phyloP scores from a whole-genome alignment of 2,888 invertebrate species.

The Lepidocyrtinus sp. region DNA sequence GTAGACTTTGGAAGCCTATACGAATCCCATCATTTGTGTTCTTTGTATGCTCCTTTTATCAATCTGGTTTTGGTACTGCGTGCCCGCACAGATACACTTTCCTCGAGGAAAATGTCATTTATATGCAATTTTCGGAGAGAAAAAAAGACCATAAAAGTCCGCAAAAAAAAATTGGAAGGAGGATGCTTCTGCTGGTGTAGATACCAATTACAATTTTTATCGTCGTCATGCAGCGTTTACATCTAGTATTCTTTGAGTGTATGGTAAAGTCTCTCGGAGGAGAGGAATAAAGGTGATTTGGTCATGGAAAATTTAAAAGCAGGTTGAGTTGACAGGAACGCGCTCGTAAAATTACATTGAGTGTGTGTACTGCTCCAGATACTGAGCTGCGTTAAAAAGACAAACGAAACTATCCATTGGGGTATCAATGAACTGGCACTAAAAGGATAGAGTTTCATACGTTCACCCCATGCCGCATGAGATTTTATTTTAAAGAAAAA shows the following conservation, averaged over 20 bases:
- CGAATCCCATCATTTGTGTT: background rate
- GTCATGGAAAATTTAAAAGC: constrained; percentile 59
- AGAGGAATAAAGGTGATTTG: constrained; percentile 43
- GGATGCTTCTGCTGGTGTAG: background rate
- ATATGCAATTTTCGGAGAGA: constrained; percentile 4
- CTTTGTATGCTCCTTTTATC: background rate
- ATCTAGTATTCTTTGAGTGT: background rate
- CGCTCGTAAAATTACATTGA: constrained; percentile 41
- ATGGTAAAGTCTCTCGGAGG: background rate
- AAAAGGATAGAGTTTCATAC: no score
- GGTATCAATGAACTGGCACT: constrained; percentile 27
- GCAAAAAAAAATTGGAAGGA: constrained; percentile 9
- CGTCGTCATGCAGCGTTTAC: constrained; percentile 13
- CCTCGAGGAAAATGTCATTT: background rate
- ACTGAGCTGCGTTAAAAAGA: background rate
- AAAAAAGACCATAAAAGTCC: constrained; percentile 5
- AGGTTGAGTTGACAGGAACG: constrained; percentile 59
- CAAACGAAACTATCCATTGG: constrained; percentile 19
- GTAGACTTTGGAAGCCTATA: constrained; percentile 6
- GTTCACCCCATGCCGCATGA: no score
- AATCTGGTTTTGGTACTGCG: constrained; percentile 6
- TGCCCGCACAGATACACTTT: background rate
- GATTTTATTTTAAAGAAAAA: no score
- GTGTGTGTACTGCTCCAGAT: background rate
- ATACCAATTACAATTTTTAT: constrained; percentile 1